Evolutionary conservation across 2,113 vertebrate genomes (phyloP), one percentile per base, ranked within the genome.

Genomic region (Lophura nycthemera): DNA sequence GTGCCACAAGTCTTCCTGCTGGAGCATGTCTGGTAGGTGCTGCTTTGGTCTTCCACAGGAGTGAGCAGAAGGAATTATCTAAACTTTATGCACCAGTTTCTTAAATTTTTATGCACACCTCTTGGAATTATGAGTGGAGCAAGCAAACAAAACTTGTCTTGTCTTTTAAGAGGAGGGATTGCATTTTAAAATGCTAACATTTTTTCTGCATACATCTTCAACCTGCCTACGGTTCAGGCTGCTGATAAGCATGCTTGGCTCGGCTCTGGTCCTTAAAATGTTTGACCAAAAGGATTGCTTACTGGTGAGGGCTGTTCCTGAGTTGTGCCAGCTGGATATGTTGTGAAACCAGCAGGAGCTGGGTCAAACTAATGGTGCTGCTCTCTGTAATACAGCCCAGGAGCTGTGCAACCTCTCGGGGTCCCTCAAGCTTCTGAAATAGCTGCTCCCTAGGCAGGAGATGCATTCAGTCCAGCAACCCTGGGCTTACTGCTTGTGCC

Each of bases 211-310:
- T 27, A 16, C 52, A 29, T 32, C 38, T 70, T 69, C 27, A 32
- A 0, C 11, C 47, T 42, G 19, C 0, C 2, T 21, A 12, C 48
- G 10, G 40, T 19, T 90, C 40, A 38, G 73, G 45, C 50, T 66
- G 56, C 60, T 45, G 54, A 11, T 61, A 50, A 50, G 16, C 10
- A 5, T 0, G 1, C 16, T n/a, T 48, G 45, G 25, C 65, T 95
- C 34, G 6, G n/a, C 42, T 69, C 32, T 57, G 54, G 15, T 75
- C 34, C 71, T 73, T 61, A 8, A 76, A 80, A 80, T 3, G 3
- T 57, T 69, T 27, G n/a, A 13, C 36, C 36, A 24, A n/a, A 74
- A 61, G 30, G 36, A 12, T 29, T 80, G 75, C 47, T 45, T 7
- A 16, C 29, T 61, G 22, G 8, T 38, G n/a, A 65, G 16, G 34